Conservation (phyloP, 2,113 vertebrate genomes). For the Marmota flaviventris region DNA sequence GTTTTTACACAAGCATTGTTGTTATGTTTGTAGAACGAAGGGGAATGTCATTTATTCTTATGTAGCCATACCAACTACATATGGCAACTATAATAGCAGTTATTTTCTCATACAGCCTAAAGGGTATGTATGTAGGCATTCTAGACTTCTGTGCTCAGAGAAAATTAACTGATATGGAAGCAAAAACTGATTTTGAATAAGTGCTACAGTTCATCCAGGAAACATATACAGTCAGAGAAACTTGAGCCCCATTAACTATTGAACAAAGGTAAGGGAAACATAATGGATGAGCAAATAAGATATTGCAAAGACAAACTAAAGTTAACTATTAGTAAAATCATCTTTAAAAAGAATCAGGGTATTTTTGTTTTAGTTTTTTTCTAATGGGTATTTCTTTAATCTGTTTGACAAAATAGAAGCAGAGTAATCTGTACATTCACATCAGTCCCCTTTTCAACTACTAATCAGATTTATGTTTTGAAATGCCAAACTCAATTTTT, state of each 20-base stretch:
- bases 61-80: background rate
- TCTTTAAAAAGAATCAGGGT: background rate
- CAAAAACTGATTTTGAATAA: background rate
- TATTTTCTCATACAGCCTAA: background rate
- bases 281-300: background rate
- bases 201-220: background rate
- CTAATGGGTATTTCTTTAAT: background rate
- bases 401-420: background rate
- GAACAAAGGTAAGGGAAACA: background rate
- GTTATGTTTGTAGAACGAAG: background rate
- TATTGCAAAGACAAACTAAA: background rate
- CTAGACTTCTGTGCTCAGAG: background rate
- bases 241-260: background rate
- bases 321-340: background rate
- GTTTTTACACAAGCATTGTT: background rate
- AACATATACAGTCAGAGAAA: background rate
- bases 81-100: background rate
- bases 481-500: background rate
- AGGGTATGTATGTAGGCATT: background rate
- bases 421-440: background rate
- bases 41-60: background rate
- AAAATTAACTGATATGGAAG: background rate
- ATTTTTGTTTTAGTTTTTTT: background rate
- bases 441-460: background rate
- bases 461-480: background rate